Evolutionary conservation across 2,113 vertebrate genomes (phyloP), one percentile per base, ranked within the genome.

Genomic region (Salminus brasiliensis): DNA sequence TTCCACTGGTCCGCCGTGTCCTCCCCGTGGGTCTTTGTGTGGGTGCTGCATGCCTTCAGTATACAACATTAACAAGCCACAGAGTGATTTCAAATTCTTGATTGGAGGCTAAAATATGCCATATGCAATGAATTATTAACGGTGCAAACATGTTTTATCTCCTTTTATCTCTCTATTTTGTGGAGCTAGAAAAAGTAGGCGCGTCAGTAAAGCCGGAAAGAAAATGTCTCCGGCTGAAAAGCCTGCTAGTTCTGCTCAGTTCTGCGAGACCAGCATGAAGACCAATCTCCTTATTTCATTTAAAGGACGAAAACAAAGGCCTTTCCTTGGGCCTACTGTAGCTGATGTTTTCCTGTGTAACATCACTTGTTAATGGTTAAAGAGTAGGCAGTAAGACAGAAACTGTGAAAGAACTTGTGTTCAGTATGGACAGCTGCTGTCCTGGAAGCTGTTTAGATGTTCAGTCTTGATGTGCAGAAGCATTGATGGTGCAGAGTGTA

Each of bases 101-200:
- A 80, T 60, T 63, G 57, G 59, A 72, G 74, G 57, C 67, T 77
- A 36, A 81, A 81, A 71, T 62, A 72, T 81, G 79, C 75, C 66
- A 78, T 78, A 71, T 16, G 36, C 66, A 62, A 72, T 82, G 74
- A 85, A 85, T 82, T 73, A 79, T 82, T 82, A 75, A 85, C 74
- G 29, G 27, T 43, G 21, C 68, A 73, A 85, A 72, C 68, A 77
- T 76, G 81, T 73, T 79, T 80, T 16, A 55, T 71, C 41, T 59
- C 23, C 69, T 72, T 82, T 72, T 52, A 75, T 82, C 67, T 79
- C 29, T 76, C 62, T 72, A n/a, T 76, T 69, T 70, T 74, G 18
- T 15, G n/a, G 30, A 15, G 21, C 6, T 27, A 45, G 55, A 29
- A 71, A 34, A 59, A 60, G 55, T 25, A 18, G 36, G 72, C 5